phyloP scores from a whole-genome alignment of 2,888 invertebrate genomes.

The Meloe dianella region DNA sequence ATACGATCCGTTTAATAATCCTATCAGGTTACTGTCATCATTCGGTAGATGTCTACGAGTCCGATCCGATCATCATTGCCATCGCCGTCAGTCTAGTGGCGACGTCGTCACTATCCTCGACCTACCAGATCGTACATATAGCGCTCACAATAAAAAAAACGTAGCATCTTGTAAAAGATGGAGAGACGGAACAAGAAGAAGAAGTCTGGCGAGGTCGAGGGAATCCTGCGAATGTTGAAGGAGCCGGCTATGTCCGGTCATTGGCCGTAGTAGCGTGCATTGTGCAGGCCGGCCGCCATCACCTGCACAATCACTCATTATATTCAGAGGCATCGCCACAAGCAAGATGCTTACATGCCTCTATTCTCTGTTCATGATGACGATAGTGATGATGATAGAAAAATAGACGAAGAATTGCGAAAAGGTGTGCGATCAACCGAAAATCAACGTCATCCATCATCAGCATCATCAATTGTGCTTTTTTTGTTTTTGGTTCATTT shows the following conservation, averaged over 20 bases:
- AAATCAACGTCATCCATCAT: neutral
- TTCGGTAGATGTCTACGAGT: no score
- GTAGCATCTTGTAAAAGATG: neutral
- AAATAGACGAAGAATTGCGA: neutral
- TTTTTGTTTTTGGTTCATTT: neutral
- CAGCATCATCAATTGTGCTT: neutral
- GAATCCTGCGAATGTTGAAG: constrained; percentile 25
- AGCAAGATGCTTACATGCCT: constrained; percentile 26
- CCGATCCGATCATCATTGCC: neutral
- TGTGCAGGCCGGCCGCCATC: constrained; percentile 38
- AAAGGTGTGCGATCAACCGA: neutral
- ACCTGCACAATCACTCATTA: constrained; percentile 44
- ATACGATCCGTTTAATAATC: neutral
- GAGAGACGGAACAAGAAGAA: constrained; percentile 30
- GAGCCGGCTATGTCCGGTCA: constrained; percentile 39
- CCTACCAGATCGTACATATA: constrained; percentile 7
- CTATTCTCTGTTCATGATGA: neutral
- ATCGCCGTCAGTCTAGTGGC: constrained; percentile 6
- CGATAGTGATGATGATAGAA: neutral
- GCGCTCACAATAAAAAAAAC: no score
- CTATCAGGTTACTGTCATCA: no score
- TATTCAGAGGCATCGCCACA: constrained; percentile 37
- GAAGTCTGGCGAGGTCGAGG: constrained; percentile 34
- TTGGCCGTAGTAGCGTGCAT: constrained; percentile 43
- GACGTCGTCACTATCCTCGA: constrained; percentile 5